Evolutionary conservation across 2,888 invertebrate species (phyloP), one percentile per base, ranked within the genome.

Genomic region (Coecobrya sp.): DNA sequence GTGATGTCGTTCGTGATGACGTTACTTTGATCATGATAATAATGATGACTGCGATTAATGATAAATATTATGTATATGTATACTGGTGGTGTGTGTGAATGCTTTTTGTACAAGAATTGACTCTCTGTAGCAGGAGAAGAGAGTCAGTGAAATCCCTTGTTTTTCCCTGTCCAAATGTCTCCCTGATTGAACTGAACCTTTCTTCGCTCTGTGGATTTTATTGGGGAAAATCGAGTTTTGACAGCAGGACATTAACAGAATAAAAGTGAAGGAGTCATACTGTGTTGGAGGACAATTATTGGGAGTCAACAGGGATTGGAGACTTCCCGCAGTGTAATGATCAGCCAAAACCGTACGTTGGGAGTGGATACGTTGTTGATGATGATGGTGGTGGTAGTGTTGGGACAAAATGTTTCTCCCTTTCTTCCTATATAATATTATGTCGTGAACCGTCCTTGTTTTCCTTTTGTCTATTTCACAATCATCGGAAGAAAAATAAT

Each of bases 201-300:
- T 79, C 62, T 81, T 65, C 85, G 59, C 85, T 59, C 76, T 52
- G 85, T 79, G 59, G 81, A 70, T 90, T 90, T 90, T 90, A 85
- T 85, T 73, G 84, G 52, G 49, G 65, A 85, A 90, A 85, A 90
- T 90, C 85, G 85, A 90, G 90, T 90, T 91, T 91, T 86, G 91
- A 91, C 86, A 86, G 91, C 91, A 91, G 86, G 86, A 55, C 91
- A 86, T 86, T 86, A 86, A 81, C 79, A 55, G 91, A 91, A 91
- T 91, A 91, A 86, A 91, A 91, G 91, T 91, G 91, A 86, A 86
- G 91, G 91, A 91, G 91, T 86, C 91, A 36, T 70, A 91, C 91
- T 81, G 91, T 68, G 91, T 86, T 86, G 79, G 91, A 86, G 91
- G 91, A 91, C 91, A 91, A 91, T 91, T 91, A 91, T 91, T 91